phyloP scores from a whole-genome alignment of 1,140 invertebrate genomes.

The Homarus americanus region DNA sequence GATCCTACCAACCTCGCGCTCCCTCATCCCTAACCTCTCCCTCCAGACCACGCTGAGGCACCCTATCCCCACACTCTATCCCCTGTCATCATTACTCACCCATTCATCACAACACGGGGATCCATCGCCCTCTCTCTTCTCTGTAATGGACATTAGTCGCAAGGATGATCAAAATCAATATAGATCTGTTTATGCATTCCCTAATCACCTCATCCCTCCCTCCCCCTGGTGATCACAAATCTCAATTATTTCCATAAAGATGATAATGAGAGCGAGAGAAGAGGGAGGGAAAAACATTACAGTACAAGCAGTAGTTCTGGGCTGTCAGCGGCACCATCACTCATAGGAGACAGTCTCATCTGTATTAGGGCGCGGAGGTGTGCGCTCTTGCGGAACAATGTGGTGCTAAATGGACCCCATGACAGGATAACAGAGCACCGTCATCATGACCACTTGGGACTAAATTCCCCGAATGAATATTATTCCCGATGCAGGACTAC shows the following conservation, averaged over 20 bases:
- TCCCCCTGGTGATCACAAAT: not conserved
- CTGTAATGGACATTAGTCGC: not conserved
- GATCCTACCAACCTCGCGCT: not conserved
- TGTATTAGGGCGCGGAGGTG: not conserved
- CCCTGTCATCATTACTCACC: conserved; percentile 6
- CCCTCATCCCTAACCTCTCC: not conserved
- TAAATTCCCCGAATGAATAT: not conserved
- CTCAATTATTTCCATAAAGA: not conserved
- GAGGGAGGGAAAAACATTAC: not conserved
- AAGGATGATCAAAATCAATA: not conserved
- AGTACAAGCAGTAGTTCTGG: not conserved
- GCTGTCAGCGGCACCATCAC: not conserved
- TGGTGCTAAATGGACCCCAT: not conserved
- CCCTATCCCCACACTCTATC: not conserved
- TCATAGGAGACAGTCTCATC: not conserved
- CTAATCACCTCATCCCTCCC: not conserved
- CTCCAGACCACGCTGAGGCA: not conserved
- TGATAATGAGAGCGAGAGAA: not conserved
- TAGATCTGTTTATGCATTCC: not conserved
- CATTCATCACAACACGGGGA: not conserved
- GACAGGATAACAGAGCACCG: conserved; percentile 6
- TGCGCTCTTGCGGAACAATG: not conserved
- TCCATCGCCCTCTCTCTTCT: not conserved
- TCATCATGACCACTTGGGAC: not conserved
- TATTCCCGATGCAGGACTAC: not conserved